Evolutionary conservation across 1,140 invertebrate genomes (phyloP), one percentile per base, ranked within the genome.

Genomic region (Patella vulgata): DNA sequence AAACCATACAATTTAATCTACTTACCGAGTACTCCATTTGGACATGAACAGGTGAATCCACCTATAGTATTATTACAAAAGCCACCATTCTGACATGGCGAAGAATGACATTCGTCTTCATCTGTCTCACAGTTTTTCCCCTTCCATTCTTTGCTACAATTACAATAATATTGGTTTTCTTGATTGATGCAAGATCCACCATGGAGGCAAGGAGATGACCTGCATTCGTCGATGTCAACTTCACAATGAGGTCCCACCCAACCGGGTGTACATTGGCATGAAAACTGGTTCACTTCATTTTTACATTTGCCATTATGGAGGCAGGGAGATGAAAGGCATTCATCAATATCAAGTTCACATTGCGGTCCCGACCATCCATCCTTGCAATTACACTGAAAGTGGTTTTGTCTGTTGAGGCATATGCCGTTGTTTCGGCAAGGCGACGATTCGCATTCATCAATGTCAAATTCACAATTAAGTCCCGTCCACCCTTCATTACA

Each of bases 351-450:
- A 19, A 23, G 14, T 12, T n/a, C n/a, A 44, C 42, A 44, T 14
- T 48, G 31, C n/a, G 44, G 28, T 1, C 74, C 74, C 30, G 47
- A 40, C 54, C 52, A 70, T 0, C 71, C 70, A 9, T 33, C 40
- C 1, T 40, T 33, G 44, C 73, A 74, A 11, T 28, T 17, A 50
- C 73, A 74, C 1, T 48, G 23, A 55, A 68, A 73, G 21, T 53
- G 12, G 12, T 66, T 66, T 23, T 58, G 33, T 17, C 36, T 12
- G 70, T 84, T 84, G 81, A 93, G 93, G 85, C 96, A 98, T 60
- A 93, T 96, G 68, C 94, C 96, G 28, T 93, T 93, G 81, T 98
- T 96, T 57, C 89, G 87, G 87, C 96, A 98, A 3, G 96, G 80
- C 19, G 39, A 66, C 2, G 66, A 71, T 50, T 78, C 74, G 62